phyloP scores from a whole-genome alignment of 2,888 invertebrate species.

The Coelopa pilipes region DNA sequence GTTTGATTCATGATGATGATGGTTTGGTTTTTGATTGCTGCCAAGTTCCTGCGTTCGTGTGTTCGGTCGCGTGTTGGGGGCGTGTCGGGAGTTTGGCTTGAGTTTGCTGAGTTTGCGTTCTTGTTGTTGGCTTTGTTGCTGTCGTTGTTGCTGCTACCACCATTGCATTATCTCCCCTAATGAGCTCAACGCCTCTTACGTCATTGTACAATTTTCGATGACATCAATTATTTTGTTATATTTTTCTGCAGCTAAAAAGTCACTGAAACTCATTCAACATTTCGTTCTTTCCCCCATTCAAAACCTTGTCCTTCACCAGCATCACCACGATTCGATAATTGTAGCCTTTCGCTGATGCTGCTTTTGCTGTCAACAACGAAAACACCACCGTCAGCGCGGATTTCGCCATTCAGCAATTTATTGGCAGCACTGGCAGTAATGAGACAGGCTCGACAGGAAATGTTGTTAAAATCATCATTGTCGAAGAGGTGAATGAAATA shows the following conservation, averaged over 20 bases:
- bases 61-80: constrained; percentile 16
- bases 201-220: constrained; percentile 45
- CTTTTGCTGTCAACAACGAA: background rate
- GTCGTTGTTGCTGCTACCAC: background rate
- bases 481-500: no score
- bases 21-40: background rate
- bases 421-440: constrained; percentile 40
- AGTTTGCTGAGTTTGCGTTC: constrained; percentile 28
- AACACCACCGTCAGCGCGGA: no score
- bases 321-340: no score
- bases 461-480: no score
- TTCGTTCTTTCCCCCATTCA: no score
- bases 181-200: background rate
- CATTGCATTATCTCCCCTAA: background rate
- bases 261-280: no score
- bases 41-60: constrained; percentile 37
- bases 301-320: no score
- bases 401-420: no score
- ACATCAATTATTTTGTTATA: constrained; percentile 57
- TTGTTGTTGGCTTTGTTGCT: background rate
- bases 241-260: background rate
- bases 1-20: constrained; percentile 16
- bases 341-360: constrained; percentile 31
- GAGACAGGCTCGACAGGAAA: constrained; percentile 58
- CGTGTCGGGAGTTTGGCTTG: background rate